Evolutionary conservation across 2,797 vertebrate species (phyloP).

Genomic region (Champsocephalus gunnari): DNA sequence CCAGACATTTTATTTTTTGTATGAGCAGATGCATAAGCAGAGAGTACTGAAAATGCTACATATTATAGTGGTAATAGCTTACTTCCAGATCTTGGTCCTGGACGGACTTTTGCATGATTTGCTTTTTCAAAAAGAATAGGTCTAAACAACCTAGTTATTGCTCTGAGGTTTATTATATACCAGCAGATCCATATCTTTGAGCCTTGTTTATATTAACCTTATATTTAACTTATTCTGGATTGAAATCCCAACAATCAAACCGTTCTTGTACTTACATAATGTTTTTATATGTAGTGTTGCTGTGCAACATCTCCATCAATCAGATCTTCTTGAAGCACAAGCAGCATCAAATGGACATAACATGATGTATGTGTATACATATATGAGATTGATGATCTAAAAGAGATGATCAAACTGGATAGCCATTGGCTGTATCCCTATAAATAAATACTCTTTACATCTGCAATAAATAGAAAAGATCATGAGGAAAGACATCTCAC

Average conservation of each 20-base stretch:
- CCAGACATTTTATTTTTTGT: neutral
- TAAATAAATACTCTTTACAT: neutral
- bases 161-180: neutral
- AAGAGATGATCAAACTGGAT: neutral
- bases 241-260: neutral
- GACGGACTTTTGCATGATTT: neutral
- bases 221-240: neutral
- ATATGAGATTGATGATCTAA: neutral
- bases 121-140: neutral
- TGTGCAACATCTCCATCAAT: neutral
- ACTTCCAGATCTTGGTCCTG: neutral
- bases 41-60: neutral
- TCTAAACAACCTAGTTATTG: neutral
- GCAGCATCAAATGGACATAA: neutral
- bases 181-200: neutral
- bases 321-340: neutral
- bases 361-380: neutral
- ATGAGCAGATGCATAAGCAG: neutral
- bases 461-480: neutral
- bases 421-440: neutral
- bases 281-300: neutral
- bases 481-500: neutral
- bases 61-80: neutral
- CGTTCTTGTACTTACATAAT: no score
- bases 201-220: neutral